Evolutionary conservation across 2,113 vertebrate species (phyloP), one percentile per base, ranked within the genome.

Genomic region (Gorilla gorilla): DNA sequence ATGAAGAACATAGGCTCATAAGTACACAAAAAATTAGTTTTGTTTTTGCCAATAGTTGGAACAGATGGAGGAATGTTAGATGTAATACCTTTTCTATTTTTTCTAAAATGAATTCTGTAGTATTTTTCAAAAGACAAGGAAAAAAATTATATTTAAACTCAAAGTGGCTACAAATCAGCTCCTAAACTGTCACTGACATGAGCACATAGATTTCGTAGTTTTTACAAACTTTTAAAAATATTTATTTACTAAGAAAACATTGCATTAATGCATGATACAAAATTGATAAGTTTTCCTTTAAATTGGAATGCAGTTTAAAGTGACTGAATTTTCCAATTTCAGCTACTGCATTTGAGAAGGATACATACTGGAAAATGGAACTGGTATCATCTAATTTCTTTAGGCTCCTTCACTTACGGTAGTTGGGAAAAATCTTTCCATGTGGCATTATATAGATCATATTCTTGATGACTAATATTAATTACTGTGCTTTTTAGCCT

Each of bases 101-200:
- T 96, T 87, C 45, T 83, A 90, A 97, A 97, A 61, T 93, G 16
- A 90, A 43, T 87, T 73, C n/a, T 92, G 14, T 97, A 73, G 5
- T 82, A 64, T 84, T 97, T 97, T 79, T 3, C 20, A 91, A 97
- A 97, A 94, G 97, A 14, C 43, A 48, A 90, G 87, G 30, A 32
- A 78, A 94, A 85, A 89, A 76, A 93, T 93, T 96, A 45, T 98
- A 87, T 95, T 97, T 98, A 98, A 97, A 98, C 98, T 97, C 99
- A 99, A 99, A 99, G 99, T 99, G 98, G 99, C 99, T 99, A 98
- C 99, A 99, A 99, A 99, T 98, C 98, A 98, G 98, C 98, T 99
- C 97, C 97, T 98, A 97, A 98, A 96, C 98, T 98, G 97, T 99
- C 98, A 98, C 98, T 98, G 97, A 97, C 98, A 98, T 98, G 89